A percentile compares a stretch with the other conserved stretches of the same genome.
phyloP scores from a whole-genome alignment of 2,797 vertebrate genomes.

The Melanotaenia maccullochi region DNA sequence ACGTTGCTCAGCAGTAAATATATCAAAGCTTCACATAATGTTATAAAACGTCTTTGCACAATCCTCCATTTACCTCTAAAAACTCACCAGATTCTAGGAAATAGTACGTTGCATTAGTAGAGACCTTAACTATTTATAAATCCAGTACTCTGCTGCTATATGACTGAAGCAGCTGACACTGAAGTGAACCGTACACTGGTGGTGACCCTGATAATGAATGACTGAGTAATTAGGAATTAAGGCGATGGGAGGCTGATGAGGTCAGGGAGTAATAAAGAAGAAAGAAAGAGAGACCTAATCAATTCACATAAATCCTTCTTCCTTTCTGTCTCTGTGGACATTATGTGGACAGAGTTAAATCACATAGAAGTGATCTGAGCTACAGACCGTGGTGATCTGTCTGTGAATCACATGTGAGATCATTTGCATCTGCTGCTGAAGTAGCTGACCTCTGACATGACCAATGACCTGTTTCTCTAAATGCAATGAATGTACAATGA shows the following conservation, averaged over 20 bases:
- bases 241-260: conserved; percentile 27
- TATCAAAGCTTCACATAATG: background rate
- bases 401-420: conserved; percentile 11
- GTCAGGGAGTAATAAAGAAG: conserved; percentile 8
- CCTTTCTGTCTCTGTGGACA: conserved; percentile 3
- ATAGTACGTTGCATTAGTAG: conserved; percentile 31
- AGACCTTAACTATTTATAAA: conserved; percentile 36
- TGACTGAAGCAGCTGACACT: conserved; percentile 43
- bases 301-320: conserved; percentile 9
- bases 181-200: conserved; percentile 27
- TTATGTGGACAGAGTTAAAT: conserved; percentile 6
- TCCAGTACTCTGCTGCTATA: conserved; percentile 29
- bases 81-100: background rate
- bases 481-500: conserved; percentile 1
- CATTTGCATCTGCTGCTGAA: conserved; percentile 10
- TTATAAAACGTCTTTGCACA: background rate
- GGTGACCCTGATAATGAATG: conserved; percentile 42
- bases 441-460: conserved; percentile 32
- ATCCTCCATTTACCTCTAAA: background rate
- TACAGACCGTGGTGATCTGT: background rate
- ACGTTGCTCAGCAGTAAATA: background rate
- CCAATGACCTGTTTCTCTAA: conserved; percentile 19
- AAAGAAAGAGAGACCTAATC: conserved; percentile 1
- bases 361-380: background rate
- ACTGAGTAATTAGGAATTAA: conserved; percentile 52